These are phyloP conservation scores for Pachypanchax playfairii DNA, from an alignment of 2,113 vertebrate species.

Conservation along the genomic window DNA sequence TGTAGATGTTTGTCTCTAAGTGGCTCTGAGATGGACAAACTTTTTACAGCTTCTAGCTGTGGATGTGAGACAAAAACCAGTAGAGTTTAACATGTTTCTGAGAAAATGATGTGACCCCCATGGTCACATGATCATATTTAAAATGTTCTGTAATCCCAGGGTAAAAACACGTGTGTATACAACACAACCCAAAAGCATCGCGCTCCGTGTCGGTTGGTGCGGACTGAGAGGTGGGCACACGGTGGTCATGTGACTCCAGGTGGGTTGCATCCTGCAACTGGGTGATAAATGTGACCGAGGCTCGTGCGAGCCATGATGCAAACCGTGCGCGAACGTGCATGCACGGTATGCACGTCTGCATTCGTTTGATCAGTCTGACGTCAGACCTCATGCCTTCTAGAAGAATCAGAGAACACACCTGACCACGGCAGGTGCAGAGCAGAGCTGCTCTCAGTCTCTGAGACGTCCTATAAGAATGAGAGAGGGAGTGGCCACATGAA, in stretches of 20 bases:
- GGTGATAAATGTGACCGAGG: slow-evolving; percentile 51
- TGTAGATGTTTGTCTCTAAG: no score
- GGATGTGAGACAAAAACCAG: no score
- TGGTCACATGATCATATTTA: no score
- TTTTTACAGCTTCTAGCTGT: no score
- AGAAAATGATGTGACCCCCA: no score
- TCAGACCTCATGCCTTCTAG: slow-evolving; percentile 73
- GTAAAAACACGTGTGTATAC: no score
- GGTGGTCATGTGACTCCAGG: slow-evolving; percentile 34
- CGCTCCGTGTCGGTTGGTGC: slow-evolving; percentile 31
- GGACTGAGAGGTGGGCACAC: slow-evolving; percentile 45
- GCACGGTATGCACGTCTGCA: slow-evolving; percentile 35
- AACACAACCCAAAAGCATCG: no score
- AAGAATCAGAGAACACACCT: slow-evolving; percentile 80
- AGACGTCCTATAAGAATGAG: slow-evolving; percentile 80
- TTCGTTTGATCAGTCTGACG: slow-evolving; percentile 51
- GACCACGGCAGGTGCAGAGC: slow-evolving; percentile 80
- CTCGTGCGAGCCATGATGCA: slow-evolving; percentile 44
- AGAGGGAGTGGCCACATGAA: slow-evolving; percentile 77
- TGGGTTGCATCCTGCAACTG: slow-evolving; percentile 41
- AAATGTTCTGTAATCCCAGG: no score
- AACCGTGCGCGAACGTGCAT: slow-evolving; percentile 31
- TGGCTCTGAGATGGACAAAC: no score
- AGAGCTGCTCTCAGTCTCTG: slow-evolving; percentile 81
- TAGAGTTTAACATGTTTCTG: no score